Percentiles rank a stretch among this genome's conserved stretches.
phyloP scores from a whole-genome alignment of 2,797 vertebrate genomes.

The Danio choprae region DNA sequence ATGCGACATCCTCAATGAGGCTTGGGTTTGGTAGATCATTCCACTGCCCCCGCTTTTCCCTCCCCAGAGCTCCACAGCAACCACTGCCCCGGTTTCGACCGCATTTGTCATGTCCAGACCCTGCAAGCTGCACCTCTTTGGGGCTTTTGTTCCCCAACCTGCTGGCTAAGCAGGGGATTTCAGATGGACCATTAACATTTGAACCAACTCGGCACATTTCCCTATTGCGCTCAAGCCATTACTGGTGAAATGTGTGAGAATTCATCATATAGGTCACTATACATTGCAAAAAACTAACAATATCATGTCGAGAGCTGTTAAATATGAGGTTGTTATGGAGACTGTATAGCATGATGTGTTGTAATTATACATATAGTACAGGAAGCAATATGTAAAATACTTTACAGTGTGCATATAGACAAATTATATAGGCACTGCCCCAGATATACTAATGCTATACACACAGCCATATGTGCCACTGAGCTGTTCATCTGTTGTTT shows the following conservation, averaged over 20 bases:
- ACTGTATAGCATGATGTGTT: background rate
- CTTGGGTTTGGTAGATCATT: slow-evolving; percentile 67
- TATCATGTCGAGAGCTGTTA: slow-evolving; percentile 1
- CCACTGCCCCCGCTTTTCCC: slow-evolving; percentile 72
- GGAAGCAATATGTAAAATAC: background rate
- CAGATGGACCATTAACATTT: slow-evolving; percentile 85
- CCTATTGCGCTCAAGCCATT: slow-evolving; percentile 45
- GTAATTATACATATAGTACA: slow-evolving; percentile 8
- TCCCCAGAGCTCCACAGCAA: slow-evolving; percentile 44
- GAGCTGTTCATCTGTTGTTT: slow-evolving; percentile 36
- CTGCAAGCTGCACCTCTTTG: slow-evolving; percentile 80
- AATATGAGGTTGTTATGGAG: background rate
- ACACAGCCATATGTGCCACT: background rate
- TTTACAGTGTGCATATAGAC: too few relatives aligned
- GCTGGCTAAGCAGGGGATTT: slow-evolving; percentile 87
- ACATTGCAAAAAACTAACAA: background rate
- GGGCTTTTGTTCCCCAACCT: slow-evolving; percentile 85
- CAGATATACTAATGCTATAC: background rate
- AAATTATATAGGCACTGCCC: background rate
- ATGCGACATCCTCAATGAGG: slow-evolving; percentile 29
- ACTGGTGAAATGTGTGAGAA: slow-evolving; percentile 20
- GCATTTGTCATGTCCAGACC: slow-evolving; percentile 85
- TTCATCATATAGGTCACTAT: slow-evolving; percentile 8
- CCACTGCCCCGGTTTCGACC: slow-evolving; percentile 62
- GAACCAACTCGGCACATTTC: slow-evolving; percentile 75